phyloP scores from a whole-genome alignment of 2,113 vertebrate genomes.

The Sander lucioperca region DNA sequence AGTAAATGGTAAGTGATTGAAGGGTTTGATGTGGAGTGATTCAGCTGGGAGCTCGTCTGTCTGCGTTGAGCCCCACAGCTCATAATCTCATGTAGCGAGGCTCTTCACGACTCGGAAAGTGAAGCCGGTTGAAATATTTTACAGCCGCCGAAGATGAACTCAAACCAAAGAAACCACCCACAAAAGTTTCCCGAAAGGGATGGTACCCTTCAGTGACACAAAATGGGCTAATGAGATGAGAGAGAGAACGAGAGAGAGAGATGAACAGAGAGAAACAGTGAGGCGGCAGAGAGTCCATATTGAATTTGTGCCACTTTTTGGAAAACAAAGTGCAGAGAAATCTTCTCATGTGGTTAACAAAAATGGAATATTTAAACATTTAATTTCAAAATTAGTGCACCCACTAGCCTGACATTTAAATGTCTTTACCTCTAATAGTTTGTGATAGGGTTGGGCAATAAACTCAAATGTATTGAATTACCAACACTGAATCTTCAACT shows the following conservation, averaged over 20 bases:
- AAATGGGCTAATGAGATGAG: conserved; percentile 69
- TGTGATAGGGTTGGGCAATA: neutral
- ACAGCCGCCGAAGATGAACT: conserved; percentile 41
- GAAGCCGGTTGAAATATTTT: conserved; percentile 52
- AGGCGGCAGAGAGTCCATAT: conserved; percentile 7
- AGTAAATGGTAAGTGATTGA: conserved; percentile 81
- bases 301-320: conserved; percentile 15
- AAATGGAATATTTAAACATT: neutral
- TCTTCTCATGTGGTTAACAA: neutral
- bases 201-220: conserved; percentile 41
- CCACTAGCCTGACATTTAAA: neutral
- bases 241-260: conserved; percentile 20
- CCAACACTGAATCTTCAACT: neutral
- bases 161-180: conserved; percentile 70
- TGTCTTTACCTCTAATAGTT: neutral
- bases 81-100: conserved; percentile 64
- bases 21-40: conserved; percentile 79
- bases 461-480: neutral
- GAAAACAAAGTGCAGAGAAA: conserved; percentile 37
- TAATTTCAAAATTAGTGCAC: neutral
- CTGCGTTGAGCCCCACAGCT: conserved; percentile 66
- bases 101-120: conserved; percentile 39
- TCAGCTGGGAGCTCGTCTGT: conserved; percentile 77
- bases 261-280: conserved; percentile 31
- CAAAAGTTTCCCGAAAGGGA: conserved; percentile 56